These are phyloP conservation scores for Antrozous pallidus DNA, from an alignment of 2,797 vertebrate genomes.

Conservation along the genomic window DNA sequence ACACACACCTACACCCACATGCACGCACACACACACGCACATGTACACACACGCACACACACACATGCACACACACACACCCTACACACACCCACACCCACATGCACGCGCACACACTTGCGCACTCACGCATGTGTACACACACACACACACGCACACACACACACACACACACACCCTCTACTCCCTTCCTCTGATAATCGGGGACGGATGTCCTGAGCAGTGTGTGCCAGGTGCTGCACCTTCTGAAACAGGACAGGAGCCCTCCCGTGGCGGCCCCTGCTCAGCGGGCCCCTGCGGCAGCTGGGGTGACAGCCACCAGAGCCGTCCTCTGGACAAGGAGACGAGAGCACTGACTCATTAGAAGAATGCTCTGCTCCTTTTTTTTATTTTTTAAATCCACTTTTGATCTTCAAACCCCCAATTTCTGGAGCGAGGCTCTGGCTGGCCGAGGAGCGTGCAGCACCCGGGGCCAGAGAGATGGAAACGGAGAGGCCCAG, in stretches of 20 bases:
- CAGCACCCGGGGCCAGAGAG: not conserved
- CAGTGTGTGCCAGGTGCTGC: not conserved
- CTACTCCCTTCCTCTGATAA: slow-evolving; percentile 17
- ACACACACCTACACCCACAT: not conserved
- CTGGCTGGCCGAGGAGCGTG: not conserved
- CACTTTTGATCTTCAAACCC: not conserved
- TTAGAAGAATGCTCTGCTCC: not conserved
- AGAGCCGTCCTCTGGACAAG: not conserved
- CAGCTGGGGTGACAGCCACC: not conserved
- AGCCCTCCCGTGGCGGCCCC: not conserved
- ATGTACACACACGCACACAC: not conserved
- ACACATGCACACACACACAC: no score
- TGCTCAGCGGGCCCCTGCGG: not conserved
- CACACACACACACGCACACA: not conserved
- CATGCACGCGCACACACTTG: not conserved
- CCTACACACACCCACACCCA: not conserved
- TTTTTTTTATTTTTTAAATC: no score
- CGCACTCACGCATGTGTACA: no score
- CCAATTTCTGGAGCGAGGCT: not conserved
- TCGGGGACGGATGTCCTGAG: not conserved
- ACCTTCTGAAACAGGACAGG: not conserved
- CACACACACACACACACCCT: no score
- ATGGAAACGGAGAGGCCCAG: not conserved
- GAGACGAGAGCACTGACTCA: not conserved
- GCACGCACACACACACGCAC: no score